Base-by-base conservation (phyloP, 2,113 vertebrate species). In the Empidonax traillii region DNA sequence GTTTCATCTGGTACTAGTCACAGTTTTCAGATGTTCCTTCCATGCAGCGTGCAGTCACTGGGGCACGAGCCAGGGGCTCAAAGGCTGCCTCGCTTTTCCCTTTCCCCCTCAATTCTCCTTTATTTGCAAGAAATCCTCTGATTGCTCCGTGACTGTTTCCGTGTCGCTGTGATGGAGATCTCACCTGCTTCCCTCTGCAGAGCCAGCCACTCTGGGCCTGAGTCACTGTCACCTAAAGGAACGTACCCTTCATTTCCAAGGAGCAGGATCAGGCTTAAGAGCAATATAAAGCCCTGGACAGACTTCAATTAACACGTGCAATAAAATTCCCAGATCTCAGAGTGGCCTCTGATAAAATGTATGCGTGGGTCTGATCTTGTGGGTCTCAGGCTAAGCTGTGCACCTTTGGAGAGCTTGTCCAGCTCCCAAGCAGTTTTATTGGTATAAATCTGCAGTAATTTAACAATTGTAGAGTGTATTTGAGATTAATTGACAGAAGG, bases 1-100 rank as follows among this genome's bases (percentile, higher is more conserved):
- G 20, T 56, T 85, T 92, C 18, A 41, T 28, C 30, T 39, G 21
- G 31, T 27, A 65, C 55, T 30, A 30, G 56, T 22, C 10, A 23
- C 28, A 5, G 65, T 53, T 69, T 85, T 65, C n/a, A 56, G 65
- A 9, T 24, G 15, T 22, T 46, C 43, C 58, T 75, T 47, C 44
- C 39, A 23, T 0, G 25, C 37, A 25, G 46, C 0, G 0, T 22
- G 51, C 24, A 47, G 37, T 55, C 9, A 2, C 39, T 9, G 24
- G 35, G 35, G 24, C 35, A 8, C 1, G 31, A 85, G 37, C 19
- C 0, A 2, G 11, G 47, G n/a, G 22, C 12, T 75, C 69, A 65
- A 25, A 75, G 67, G 43, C 44, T 47, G 43, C 6, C 35, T 59
- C 0, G 4, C 22, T 63, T 68, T 82, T 25, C 55, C 65, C 39